Base-by-base conservation (phyloP, 2,113 vertebrate species). In the Arothron firmamentum region DNA sequence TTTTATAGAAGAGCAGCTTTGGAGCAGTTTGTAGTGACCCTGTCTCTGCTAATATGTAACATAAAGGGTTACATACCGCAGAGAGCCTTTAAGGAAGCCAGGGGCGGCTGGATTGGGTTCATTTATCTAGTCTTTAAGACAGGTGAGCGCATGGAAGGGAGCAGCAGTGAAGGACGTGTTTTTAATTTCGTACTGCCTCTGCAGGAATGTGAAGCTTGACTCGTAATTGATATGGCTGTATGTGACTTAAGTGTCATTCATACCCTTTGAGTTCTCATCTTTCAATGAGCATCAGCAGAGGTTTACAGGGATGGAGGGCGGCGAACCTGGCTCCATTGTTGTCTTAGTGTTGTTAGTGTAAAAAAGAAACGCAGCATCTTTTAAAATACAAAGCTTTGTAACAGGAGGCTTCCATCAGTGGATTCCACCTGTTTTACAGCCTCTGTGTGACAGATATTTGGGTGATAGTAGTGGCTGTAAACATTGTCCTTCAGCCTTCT, bases 1-100 rank as follows among this genome's bases (percentile, higher is more conserved):
- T 58, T 62, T 73, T 64, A 71, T 76, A 70, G 57, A 70, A 69
- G 43, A 52, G 53, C 56, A 55, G 53, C 59, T 64, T 49, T 17
- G 52, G 52, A 63, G 63, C 16, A 54, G 47, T 65, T 67, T 64
- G 50, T 52, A 41, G 28, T 11, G 6, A 60, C 14, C 50, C 20
- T 21, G 41, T 20, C 21, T 56, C 14, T 2, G 16, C 8, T 67
- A 58, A 63, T 59, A 31, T 31, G 28, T 31, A 31, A 7, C 28
- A 31, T 31, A 31, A 7, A 31, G 28, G n/a, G n/a, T n/a, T n/a
- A n/a, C n/a, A n/a, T n/a, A n/a, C 28, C 3, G 28, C 28, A 31
- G 7, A 52, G 21, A 14, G 10, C 15, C 41, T 71, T 71, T 49
- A 28, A 54, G 68, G 25, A 13, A 51, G 21, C 21, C 28, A 6